Evolutionary conservation across 2,797 vertebrate species (phyloP).

Genomic region (Scleropages formosus): DNA sequence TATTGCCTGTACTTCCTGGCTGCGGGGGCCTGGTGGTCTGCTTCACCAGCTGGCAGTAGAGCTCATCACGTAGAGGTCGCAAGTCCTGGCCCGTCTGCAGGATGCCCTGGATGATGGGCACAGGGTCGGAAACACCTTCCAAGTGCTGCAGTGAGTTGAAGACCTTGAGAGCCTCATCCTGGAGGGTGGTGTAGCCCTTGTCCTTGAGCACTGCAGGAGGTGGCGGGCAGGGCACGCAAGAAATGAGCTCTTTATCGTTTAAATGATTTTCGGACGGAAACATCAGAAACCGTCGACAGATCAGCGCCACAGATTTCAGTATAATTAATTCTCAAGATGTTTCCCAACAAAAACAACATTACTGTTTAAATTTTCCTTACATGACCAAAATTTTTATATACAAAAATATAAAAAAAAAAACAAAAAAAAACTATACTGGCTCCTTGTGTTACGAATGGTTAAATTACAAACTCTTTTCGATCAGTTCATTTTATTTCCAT

Average conservation of each 20-base stretch:
- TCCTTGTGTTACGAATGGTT: too few relatives aligned
- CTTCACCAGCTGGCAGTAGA: constrained; percentile 95
- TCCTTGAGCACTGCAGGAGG: constrained; percentile 70
- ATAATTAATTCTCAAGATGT: too few relatives aligned
- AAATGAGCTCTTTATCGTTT: neutral
- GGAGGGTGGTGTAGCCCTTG: constrained; percentile 85
- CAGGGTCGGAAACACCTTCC: constrained; percentile 81
- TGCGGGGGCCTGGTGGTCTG: constrained; percentile 85
- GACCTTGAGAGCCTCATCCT: constrained; percentile 90
- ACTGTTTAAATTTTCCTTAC: too few relatives aligned
- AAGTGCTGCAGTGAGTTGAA: constrained; percentile 91
- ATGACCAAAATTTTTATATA: too few relatives aligned
- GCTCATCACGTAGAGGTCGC: constrained; percentile 83
- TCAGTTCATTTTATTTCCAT: too few relatives aligned
- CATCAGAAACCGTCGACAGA: too few relatives aligned
- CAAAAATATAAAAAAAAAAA: too few relatives aligned
- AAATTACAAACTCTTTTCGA: too few relatives aligned
- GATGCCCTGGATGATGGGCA: constrained; percentile 85
- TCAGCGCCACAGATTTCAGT: too few relatives aligned
- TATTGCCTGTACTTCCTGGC: constrained; percentile 73
- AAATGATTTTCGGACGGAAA: too few relatives aligned
- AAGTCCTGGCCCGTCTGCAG: constrained; percentile 91
- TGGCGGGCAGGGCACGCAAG: neutral
- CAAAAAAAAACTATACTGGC: too few relatives aligned
- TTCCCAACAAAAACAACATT: too few relatives aligned